Base-by-base conservation (phyloP, 2,888 invertebrate genomes). In the Cylloceria caligata region DNA sequence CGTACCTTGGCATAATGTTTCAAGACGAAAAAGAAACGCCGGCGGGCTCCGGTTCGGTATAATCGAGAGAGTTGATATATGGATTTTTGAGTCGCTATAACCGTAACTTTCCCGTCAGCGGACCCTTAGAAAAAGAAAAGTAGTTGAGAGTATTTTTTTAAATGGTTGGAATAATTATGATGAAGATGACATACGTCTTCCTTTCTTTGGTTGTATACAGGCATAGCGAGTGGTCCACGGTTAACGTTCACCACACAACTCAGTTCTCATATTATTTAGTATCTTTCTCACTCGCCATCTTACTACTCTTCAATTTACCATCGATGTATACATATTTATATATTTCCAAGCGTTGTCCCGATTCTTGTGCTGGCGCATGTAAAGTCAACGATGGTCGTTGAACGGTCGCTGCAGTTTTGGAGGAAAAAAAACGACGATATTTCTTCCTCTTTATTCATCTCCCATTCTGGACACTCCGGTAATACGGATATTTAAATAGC, bases 401-500 rank as follows among this genome's bases (percentile, higher is more conserved):
- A 11, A 45, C 34, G 57, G 67, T 24, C 47, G 45, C 45, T 21
- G 27, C 67, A 67, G 45, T 27, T 75, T 67, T 47, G 57, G 24
- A 9, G 21, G 45, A n/a, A 67, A 47, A 75, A 67, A 75, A 67
- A 75, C 45, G 67, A 68, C 57, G 34, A 45, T 75, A 21, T 57
- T 47, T 75, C 75, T 45, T 75, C 65, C 30, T 64, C 36, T 55
- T 65, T 65, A 52, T 67, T 65, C 19, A 39, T 68, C 55, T 11
- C 11, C 42, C 34, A 47, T 24, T 67, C 75, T 60, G 36, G 67
- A 60, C 45, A 30, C 45, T 67, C 34, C 57, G 67, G 47, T 75
- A 75, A 75, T 75, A 67, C 75, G 67, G 60, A 75, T 75, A 75
- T 75, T 75, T 75, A 67, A 75, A 75, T 75, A 75, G 34, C 67